Base-by-base conservation (phyloP, 2,888 invertebrate species). In the Druceiella hillmani region DNA sequence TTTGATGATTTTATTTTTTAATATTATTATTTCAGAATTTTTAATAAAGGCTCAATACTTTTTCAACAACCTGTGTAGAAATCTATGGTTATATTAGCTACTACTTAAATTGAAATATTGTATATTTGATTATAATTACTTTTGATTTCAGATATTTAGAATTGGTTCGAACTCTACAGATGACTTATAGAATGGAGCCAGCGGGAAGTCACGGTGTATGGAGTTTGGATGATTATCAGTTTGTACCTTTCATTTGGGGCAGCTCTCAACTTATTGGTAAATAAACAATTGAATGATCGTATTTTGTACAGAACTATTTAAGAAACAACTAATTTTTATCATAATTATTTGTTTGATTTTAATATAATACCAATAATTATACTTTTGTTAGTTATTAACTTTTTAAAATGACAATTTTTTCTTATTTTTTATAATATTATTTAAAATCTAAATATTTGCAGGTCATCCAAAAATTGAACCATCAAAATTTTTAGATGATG, bases 181-280 rank as follows among this genome's bases (percentile, higher is more conserved):
- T 79, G 45, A 84, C 78, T 1, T 99, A 99, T 59, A 77, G 93
- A 53, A 97, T 99, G 94, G 99, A 99, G 65, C 99, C 99, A 4
- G 99, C 99, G 1, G 99, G 99, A 5, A 95, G 95, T 61, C 97
- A 98, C 55, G 99, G 99, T 2, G 99, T 98, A 6, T 99, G 98
- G 94, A 92, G 97, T 53, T 74, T 99, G 36, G 99, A 99, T 64
- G 99, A 99, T 62, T 98, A 87, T 61, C 99, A 99, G 62, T 99
- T 99, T 69, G 76, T 98, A 25, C 97, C 98, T 17, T 99, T 99
- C 55, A 86, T 99, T 56, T 99, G 94, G 92, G 99, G 99, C n/a
- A 95, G 95, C 61, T 83, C 98, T 6, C 99, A 99, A 58, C 75
- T 99, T 11, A 74, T 93, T 41, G 83, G 88, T 84, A 61, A 58